These are phyloP conservation scores for Torymus auratus DNA, from an alignment of 2,888 invertebrate genomes.

Conservation along the genomic window DNA sequence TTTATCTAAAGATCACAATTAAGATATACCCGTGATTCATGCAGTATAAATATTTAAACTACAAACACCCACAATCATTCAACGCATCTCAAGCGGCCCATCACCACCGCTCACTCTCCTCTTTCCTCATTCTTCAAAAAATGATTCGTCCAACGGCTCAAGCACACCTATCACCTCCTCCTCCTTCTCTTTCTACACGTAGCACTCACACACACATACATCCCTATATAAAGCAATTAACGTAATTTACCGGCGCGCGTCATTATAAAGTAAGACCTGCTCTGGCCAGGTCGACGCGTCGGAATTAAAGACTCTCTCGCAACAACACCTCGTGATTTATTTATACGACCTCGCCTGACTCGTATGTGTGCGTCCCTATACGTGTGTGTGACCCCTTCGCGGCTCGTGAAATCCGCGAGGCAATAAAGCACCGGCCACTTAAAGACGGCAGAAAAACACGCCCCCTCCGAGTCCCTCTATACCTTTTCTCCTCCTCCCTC, in stretches of 20 bases:
- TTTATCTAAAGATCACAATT: no score
- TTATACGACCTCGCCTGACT: conserved; percentile 4
- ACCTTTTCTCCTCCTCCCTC: conserved; percentile 36
- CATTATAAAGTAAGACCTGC: conserved; percentile 14
- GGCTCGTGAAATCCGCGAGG: conserved; percentile 43
- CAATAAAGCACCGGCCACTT: conserved; percentile 40
- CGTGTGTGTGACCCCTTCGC: conserved; percentile 29
- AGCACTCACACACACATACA: no score
- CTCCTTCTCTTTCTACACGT: no score
- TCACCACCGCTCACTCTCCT: no score
- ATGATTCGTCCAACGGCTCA: no score
- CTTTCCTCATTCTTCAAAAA: no score
- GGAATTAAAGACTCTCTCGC: conserved; percentile 9
- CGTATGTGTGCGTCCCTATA: neutral
- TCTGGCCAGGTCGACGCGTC: no score
- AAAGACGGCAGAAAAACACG: conserved; percentile 54
- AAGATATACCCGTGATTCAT: no score
- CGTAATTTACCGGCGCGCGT: conserved; percentile 26
- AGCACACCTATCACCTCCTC: no score
- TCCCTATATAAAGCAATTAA: neutral
- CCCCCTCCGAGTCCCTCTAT: conserved; percentile 39
- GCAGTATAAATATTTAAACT: no score
- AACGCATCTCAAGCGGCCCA: no score
- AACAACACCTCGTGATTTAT: conserved; percentile 4
- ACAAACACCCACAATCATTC: no score